Evolutionary conservation across 2,797 vertebrate genomes (phyloP), one percentile per base, ranked within the genome.

Genomic region (Nyctibius grandis): DNA sequence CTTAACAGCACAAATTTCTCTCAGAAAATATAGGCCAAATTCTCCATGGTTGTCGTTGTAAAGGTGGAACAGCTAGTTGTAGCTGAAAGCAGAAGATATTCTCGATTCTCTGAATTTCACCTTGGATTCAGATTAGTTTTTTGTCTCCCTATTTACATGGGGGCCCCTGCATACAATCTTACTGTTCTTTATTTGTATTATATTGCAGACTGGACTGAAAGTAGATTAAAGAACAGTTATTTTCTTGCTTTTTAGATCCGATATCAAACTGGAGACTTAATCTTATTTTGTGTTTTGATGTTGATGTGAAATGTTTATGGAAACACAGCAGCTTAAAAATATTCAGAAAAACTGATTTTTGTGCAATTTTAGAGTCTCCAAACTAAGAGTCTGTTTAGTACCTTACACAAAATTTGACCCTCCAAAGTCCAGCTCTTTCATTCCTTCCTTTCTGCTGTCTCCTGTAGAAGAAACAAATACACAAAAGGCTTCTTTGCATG

Each of bases 21-120:
- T 33, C 51, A 12, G 82, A 80, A 97, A 87, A 89, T 91, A 60
- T 31, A 91, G 88, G 79, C 75, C 78, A 76, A 59, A 88, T 85
- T 96, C 78, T 91, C 48, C 76, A 89, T 45, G 78, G 89, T 60
- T 0, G 0, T 47, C 36, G 1, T 19, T 11, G 9, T 80, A 83
- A 94, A 69, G 60, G 61, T 83, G 17, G 40, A 93, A 42, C 34
- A 63, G 42, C 34, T 83, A 54, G 61, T 47, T 91, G 84, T 69
- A 85, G 31, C 64, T 38, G 81, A 78, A 94, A 84, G 57, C 34
- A 67, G 69, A 87, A 80, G 64, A 56, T 78, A 72, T 1, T 77
- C 45, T 88, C n/a, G 40, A 4, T 89, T 82, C 45, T 77, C 51
- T 74, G 67, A 80, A 61, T 92, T 94, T 91, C 65, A 85, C 38